Base-by-base conservation (phyloP, 2,888 invertebrate species). In the Tupiocoris notatus region DNA sequence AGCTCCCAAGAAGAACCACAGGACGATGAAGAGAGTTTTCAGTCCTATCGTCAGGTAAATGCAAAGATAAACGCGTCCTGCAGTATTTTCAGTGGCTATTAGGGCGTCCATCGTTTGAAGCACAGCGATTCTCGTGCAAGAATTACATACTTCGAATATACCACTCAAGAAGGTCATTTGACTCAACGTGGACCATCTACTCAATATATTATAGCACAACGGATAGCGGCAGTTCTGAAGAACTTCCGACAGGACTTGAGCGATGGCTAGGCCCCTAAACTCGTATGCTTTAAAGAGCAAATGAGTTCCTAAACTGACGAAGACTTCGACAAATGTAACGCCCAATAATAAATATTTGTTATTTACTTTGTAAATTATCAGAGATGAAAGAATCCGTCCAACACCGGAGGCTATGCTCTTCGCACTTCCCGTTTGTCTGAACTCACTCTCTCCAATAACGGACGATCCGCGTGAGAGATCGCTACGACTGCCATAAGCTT, bases 1-100 rank as follows among this genome's bases (percentile, higher is more conserved):
- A 3, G 67, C 56, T 3, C 67, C 67, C 12, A 67, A n/a, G n/a
- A 67, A 12, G n/a, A 54, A 2, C 67, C 67, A 67, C 1, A 67
- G 9, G 16, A 67, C 67, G 57, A 18, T 21, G 17, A 67, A 67
- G 3, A 57, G 0, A 0, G 16, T 1, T 57, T 67, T 67, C 21
- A 67, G 1, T 22, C 54, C 57, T 54, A 54, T 7, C 21, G 21
- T 56, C 0, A 20, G 2, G 67, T 67, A 67, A 57, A 67, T 22
- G 54, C 22, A 3, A 1, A 56, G 3, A 2, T 21, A n/a, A 9
- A 67, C 56, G n/a, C n/a, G n/a, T n/a, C n/a, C n/a, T 7, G 6
- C 12, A 6, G 56, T 20, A 21, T 67, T 20, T 2, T 22, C 57
- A 2, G 0, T 7, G 18, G 7, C 21, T 3, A 18, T 12, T 25